These are phyloP conservation scores for Tragopan temminckii DNA, from an alignment of 2,797 vertebrate genomes.

Conservation along the genomic window DNA sequence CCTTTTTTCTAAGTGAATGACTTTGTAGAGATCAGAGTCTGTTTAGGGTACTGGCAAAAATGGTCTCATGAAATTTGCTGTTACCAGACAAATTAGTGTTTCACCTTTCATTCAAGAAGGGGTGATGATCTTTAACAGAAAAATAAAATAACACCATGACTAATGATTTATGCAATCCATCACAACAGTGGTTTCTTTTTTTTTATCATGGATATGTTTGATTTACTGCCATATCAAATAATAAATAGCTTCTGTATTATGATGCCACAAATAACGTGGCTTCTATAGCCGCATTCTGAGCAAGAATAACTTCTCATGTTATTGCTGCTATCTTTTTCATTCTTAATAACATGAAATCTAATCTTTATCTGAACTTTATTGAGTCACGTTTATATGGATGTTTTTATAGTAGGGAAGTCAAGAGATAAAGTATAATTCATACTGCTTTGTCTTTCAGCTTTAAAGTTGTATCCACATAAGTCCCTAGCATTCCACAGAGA, in stretches of 20 bases:
- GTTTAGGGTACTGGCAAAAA: background rate
- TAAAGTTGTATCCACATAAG: rapidly evolving
- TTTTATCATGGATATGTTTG: background rate
- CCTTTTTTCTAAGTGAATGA: background rate
- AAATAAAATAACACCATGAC: background rate
- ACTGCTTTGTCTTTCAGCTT: background rate
- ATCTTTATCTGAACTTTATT: background rate
- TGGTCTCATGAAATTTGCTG: background rate
- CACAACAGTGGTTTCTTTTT: background rate
- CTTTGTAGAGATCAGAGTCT: background rate
- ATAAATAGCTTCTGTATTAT: background rate
- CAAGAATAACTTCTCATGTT: background rate
- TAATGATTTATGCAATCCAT: background rate
- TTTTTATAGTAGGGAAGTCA: background rate
- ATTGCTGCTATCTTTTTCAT: background rate
- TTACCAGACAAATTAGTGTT: background rate
- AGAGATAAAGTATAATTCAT: rapidly evolving
- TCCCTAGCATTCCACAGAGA: background rate
- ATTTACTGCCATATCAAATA: background rate
- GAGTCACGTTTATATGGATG: background rate
- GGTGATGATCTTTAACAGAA: background rate
- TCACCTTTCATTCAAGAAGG: background rate
- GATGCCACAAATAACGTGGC: too few species aligned
- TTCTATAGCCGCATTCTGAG: background rate
- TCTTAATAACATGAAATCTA: background rate